A percentile compares a stretch with the other conserved stretches of the same genome.
phyloP scores from a whole-genome alignment of 2,888 invertebrate genomes.

The Apoda limacodes region DNA sequence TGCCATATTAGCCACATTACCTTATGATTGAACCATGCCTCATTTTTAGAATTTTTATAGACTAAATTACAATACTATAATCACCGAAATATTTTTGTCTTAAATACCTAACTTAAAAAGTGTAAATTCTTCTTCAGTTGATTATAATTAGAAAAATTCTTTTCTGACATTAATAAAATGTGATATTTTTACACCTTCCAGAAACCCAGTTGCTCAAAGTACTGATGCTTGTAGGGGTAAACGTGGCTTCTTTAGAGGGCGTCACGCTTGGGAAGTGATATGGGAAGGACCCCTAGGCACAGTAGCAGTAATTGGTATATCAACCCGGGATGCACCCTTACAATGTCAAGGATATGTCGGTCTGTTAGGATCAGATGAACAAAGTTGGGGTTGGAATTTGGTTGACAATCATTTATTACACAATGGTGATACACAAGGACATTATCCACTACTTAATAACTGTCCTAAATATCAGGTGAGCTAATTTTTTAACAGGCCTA shows the following conservation, averaged over 20 bases:
- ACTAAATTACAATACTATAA: too few relatives aligned
- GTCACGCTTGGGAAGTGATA: conserved; percentile 98
- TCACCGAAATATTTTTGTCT: too few relatives aligned
- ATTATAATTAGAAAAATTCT: too few relatives aligned
- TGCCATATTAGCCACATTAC: too few relatives aligned
- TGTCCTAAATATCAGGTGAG: conserved; percentile 96
- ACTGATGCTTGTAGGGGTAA: conserved; percentile 95
- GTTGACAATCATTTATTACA: conserved; percentile 97
- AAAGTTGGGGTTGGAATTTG: conserved; percentile 99
- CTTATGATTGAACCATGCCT: too few relatives aligned
- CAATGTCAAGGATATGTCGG: conserved; percentile 97
- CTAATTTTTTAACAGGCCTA: background rate
- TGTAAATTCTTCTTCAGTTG: too few relatives aligned
- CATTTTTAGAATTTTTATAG: too few relatives aligned
- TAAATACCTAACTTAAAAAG: too few relatives aligned
- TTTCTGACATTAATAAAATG: too few relatives aligned
- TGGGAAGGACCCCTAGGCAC: conserved; percentile 99
- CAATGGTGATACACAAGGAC: conserved; percentile 95
- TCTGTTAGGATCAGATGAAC: conserved; percentile 93
- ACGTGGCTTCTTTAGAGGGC: conserved; percentile 90
- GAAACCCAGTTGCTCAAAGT: conserved; percentile 98
- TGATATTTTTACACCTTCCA: conserved; percentile 33
- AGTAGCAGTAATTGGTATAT: conserved; percentile 96
- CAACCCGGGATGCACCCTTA: conserved; percentile 92
- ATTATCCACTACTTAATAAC: conserved; percentile 94